Percentiles rank a stretch among this genome's conserved stretches.
phyloP scores from a whole-genome alignment of 2,797 vertebrate genomes.

The Eurystomus glaucurus region DNA sequence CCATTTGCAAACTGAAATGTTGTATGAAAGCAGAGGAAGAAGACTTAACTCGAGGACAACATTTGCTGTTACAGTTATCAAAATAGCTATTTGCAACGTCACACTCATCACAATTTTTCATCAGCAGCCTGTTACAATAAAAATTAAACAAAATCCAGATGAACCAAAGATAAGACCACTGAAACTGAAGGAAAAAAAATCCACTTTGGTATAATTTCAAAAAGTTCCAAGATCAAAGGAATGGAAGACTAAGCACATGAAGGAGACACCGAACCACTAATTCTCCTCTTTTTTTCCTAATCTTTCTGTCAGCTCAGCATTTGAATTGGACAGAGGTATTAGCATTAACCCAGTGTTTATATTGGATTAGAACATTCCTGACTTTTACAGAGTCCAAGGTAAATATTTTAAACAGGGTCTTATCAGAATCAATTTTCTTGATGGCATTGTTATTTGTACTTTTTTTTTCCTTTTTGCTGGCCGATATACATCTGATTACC shows the following conservation, averaged over 20 bases:
- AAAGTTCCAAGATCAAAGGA: conserved; percentile 13
- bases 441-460: not conserved
- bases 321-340: conserved; percentile 35
- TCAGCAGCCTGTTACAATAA: not conserved
- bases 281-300: not conserved
- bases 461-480: not conserved
- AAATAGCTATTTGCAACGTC: not conserved
- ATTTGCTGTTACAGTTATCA: not conserved
- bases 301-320: conserved; percentile 31
- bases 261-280: conserved; percentile 8
- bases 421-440: conserved; percentile 61
- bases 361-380: conserved; percentile 67
- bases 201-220: not conserved
- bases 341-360: conserved; percentile 58
- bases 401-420: conserved; percentile 39
- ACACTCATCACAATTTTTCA: not conserved
- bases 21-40: not conserved
- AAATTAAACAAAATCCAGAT: not conserved
- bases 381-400: conserved; percentile 46
- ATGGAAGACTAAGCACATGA: conserved; percentile 3
- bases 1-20: not conserved
- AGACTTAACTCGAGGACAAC: accelerated
- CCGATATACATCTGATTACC: not conserved
- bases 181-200: not conserved
- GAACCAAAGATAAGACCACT: not conserved